Conservation (phyloP, 1,140 invertebrate species). For the Bombus impatiens region DNA sequence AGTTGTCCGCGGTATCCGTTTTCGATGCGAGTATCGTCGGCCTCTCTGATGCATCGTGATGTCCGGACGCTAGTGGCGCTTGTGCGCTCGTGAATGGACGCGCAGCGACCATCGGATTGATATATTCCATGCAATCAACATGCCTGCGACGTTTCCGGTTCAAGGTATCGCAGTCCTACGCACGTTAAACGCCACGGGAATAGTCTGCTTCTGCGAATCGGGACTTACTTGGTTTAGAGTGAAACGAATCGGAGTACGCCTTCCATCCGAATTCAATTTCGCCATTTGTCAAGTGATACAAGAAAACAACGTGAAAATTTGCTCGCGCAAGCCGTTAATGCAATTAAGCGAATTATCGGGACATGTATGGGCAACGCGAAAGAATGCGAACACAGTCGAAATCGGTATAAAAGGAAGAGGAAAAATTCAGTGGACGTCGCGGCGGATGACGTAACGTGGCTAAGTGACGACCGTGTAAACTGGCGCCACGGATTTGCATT, state of each 20-base stretch:
- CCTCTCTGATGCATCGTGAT: neutral
- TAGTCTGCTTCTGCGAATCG: neutral
- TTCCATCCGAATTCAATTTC: neutral
- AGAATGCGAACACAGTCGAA: neutral
- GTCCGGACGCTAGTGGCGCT: constrained; percentile 24
- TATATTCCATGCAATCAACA: constrained; percentile 16
- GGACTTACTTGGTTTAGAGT: neutral
- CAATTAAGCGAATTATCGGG: neutral
- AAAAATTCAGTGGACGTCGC: neutral
- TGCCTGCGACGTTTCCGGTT: constrained; percentile 22
- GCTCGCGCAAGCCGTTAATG: neutral
- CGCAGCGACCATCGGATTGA: constrained; percentile 25
- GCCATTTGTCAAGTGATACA: neutral
- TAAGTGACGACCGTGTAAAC: neutral
- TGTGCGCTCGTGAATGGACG: constrained; percentile 13
- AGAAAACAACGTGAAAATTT: neutral
- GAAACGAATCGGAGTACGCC: too few species aligned
- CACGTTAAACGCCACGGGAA: neutral
- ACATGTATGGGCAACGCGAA: neutral
- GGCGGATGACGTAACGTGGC: constrained; percentile 31
- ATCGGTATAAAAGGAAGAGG: neutral
- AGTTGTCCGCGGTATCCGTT: constrained; percentile 25
- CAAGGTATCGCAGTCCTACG: constrained; percentile 17
- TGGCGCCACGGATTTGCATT: constrained; percentile 48
- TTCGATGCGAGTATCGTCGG: neutral